These are phyloP conservation scores for Chrysomela aeneicollis DNA, from an alignment of 2,888 invertebrate genomes.

Conservation along the genomic window DNA sequence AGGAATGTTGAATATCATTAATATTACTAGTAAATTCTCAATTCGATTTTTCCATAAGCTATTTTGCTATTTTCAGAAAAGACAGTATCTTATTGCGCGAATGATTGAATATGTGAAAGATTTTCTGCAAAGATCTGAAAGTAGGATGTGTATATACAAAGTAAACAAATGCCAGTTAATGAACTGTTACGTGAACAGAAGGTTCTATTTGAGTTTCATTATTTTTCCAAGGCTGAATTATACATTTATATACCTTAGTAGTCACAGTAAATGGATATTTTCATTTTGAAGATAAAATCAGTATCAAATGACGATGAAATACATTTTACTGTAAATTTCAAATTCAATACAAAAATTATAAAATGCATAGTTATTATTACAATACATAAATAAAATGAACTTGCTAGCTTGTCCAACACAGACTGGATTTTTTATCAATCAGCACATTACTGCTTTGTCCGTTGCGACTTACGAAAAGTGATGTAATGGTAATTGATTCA, in stretches of 20 bases:
- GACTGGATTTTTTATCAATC: too few relatives aligned
- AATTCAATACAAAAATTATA: not conserved
- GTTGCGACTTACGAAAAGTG: too few relatives aligned
- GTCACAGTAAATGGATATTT: not conserved
- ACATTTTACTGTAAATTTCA: not conserved
- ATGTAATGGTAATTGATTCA: too few relatives aligned
- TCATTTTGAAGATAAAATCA: not conserved
- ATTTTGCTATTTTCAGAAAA: not conserved
- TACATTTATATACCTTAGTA: not conserved
- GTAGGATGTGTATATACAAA: not conserved
- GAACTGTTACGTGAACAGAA: not conserved
- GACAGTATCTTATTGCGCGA: not conserved
- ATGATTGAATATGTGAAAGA: not conserved
- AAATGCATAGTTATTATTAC: too few relatives aligned
- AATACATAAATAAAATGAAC: too few relatives aligned
- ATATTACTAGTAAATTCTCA: not conserved
- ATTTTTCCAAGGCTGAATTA: not conserved
- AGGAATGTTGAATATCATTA: not conserved
- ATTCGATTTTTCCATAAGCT: not conserved
- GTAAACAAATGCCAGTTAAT: not conserved
- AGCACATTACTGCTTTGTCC: too few relatives aligned
- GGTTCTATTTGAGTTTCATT: constrained; percentile 1
- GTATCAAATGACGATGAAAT: too few relatives aligned
- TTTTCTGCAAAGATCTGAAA: not conserved
- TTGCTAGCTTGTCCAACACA: too few relatives aligned